A percentile compares a stretch with the other conserved stretches of the same genome.
Evolutionary conservation across 2,888 invertebrate genomes (phyloP).

Genomic region (Auanema freiburgensis): DNA sequence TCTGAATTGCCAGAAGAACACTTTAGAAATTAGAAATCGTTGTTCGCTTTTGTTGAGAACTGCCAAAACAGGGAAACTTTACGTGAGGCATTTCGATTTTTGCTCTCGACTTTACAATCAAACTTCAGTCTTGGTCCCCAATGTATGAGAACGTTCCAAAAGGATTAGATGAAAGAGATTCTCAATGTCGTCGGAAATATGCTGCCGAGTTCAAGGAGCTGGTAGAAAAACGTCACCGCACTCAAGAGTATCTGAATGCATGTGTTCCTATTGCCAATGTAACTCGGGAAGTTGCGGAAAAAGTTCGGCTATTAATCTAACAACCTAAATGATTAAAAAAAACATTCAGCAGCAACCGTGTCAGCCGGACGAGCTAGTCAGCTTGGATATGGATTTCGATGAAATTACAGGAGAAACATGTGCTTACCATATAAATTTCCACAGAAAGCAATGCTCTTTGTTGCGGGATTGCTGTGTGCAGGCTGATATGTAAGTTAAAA

Average conservation of each 20-base stretch:
- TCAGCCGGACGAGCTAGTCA: slow-evolving; percentile 6
- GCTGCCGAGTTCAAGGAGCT: slow-evolving; percentile 23
- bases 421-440: slow-evolving; percentile 23
- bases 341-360: slow-evolving; percentile 17
- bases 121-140: slow-evolving; percentile 10
- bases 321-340: not conserved
- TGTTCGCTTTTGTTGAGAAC: slow-evolving; percentile 15
- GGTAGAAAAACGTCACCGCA: slow-evolving; percentile 25
- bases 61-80: slow-evolving; percentile 21
- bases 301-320: slow-evolving; percentile 11
- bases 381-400: not conserved
- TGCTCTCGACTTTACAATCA: too few species aligned
- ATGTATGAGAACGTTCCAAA: slow-evolving; percentile 14
- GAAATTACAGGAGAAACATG: slow-evolving; percentile 21
- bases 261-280: slow-evolving; percentile 41
- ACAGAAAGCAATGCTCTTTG: slow-evolving; percentile 31
- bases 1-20: slow-evolving; percentile 36
- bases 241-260: slow-evolving; percentile 36
- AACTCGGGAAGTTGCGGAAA: slow-evolving; percentile 34
- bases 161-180: slow-evolving; percentile 13
- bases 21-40: slow-evolving; percentile 21
- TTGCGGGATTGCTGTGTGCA: slow-evolving; percentile 43
- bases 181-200: slow-evolving; percentile 16
- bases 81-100: too few species aligned
- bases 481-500: slow-evolving; percentile 39